A percentile compares a stretch with the other conserved stretches of the same genome.
Evolutionary conservation across 2,888 invertebrate genomes (phyloP).

Genomic region (Gymnosoma rotundatum): DNA sequence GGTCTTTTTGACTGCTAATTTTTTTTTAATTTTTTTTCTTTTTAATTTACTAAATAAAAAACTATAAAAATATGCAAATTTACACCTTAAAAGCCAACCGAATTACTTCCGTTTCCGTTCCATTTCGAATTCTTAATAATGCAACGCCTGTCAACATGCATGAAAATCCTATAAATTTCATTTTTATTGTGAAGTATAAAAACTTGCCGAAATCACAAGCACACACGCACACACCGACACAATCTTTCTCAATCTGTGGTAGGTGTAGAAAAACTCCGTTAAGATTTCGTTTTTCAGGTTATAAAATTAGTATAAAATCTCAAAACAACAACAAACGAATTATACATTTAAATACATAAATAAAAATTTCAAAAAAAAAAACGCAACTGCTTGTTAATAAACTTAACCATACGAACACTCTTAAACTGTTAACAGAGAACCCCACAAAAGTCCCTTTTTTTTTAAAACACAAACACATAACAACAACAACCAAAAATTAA

Average conservation of each 20-base stretch:
- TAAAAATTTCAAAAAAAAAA: constrained; percentile 4
- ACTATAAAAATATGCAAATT: constrained; percentile 63
- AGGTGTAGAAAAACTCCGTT: constrained; percentile 68
- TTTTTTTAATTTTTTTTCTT: constrained; percentile 1
- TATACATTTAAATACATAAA: neutral
- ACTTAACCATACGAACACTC: constrained; percentile 24
- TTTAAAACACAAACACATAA: constrained; percentile 41
- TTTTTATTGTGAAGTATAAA: constrained; percentile 45
- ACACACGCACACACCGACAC: neutral
- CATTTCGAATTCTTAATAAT: constrained; percentile 69
- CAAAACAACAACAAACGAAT: constrained; percentile 3
- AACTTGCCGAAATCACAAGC: constrained; percentile 10
- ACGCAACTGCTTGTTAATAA: constrained; percentile 63
- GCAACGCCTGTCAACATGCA: constrained; percentile 71
- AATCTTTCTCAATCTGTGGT: neutral
- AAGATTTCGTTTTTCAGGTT: constrained; percentile 70
- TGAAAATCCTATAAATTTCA: constrained; percentile 68
- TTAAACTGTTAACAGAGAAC: neutral
- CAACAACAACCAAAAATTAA: constrained; percentile 64
- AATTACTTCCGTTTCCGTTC: constrained; percentile 70
- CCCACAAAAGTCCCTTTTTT: neutral
- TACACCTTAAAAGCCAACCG: constrained; percentile 67
- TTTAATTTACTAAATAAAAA: neutral
- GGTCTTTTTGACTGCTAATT: constrained; percentile 45
- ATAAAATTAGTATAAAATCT: constrained; percentile 52